These are phyloP conservation scores for Pipra filicauda DNA, from an alignment of 2,113 vertebrate species.

Conservation along the genomic window DNA sequence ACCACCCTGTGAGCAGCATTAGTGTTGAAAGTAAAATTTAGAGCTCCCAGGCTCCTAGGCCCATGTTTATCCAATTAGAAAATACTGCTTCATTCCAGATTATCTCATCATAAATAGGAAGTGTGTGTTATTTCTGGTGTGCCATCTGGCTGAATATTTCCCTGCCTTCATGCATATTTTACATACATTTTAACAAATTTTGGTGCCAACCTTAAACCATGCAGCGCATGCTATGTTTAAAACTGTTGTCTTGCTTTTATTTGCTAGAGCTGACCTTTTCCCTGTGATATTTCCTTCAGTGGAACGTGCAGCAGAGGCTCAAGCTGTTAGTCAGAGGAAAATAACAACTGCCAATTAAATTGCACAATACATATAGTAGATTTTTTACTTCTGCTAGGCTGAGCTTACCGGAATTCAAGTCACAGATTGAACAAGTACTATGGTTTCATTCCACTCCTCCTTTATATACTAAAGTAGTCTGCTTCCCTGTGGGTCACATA, in stretches of 20 bases:
- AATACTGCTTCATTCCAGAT: slow-evolving; percentile 24
- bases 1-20: slow-evolving; percentile 7
- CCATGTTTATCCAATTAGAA: slow-evolving; percentile 33
- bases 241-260: background rate
- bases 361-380: background rate
- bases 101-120: slow-evolving; percentile 21
- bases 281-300: background rate
- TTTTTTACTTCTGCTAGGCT: background rate
- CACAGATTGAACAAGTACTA: background rate
- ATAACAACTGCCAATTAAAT: background rate
- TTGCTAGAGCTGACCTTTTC: background rate
- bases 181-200: background rate
- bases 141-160: slow-evolving; percentile 27
- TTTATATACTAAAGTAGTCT: background rate
- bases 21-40: background rate
- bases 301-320: background rate
- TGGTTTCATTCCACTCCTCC: background rate
- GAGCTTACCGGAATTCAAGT: background rate
- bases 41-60: background rate
- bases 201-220: background rate
- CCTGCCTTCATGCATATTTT: background rate
- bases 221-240: background rate
- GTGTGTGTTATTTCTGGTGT: slow-evolving; percentile 24
- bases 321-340: background rate
- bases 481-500: background rate